These are phyloP conservation scores for Lycodopsis pacificus DNA, from an alignment of 2,797 vertebrate genomes.

Conservation along the genomic window DNA sequence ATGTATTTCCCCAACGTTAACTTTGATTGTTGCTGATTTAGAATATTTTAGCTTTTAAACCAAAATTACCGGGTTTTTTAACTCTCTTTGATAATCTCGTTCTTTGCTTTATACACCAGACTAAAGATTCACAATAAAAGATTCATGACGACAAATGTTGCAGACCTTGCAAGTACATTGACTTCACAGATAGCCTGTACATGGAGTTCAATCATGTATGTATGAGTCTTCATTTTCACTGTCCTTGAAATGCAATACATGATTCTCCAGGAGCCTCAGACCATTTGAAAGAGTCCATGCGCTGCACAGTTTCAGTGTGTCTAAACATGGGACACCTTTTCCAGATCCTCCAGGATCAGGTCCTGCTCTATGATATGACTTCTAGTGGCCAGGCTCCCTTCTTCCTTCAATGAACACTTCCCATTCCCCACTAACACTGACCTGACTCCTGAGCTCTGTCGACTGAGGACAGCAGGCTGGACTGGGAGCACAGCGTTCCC, in stretches of 20 bases:
- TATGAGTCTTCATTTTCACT: neutral
- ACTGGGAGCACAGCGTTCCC: conserved; percentile 78
- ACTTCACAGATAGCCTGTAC: conserved; percentile 2
- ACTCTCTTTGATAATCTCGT: neutral
- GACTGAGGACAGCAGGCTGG: conserved; percentile 41
- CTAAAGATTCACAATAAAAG: conserved; percentile 13
- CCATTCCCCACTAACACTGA: conserved; percentile 48
- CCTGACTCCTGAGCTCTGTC: conserved; percentile 29
- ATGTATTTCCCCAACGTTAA: neutral
- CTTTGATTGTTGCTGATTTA: neutral
- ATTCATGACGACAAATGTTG: neutral
- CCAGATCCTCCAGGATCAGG: conserved; percentile 83
- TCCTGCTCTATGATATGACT: conserved; percentile 77
- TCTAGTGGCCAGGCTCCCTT: conserved; percentile 56
- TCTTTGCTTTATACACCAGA: neutral
- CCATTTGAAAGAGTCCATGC: neutral
- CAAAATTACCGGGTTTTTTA: neutral
- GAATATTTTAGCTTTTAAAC: neutral
- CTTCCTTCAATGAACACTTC: conserved; percentile 53
- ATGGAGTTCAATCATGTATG: neutral
- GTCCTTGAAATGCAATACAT: neutral
- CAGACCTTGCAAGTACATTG: conserved; percentile 13
- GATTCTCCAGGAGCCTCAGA: neutral
- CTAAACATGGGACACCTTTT: conserved; percentile 77
- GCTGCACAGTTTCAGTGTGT: neutral